These are phyloP conservation scores for Phalacrocorax pelagicus DNA, from an alignment of 2,113 vertebrate genomes.

Conservation along the genomic window DNA sequence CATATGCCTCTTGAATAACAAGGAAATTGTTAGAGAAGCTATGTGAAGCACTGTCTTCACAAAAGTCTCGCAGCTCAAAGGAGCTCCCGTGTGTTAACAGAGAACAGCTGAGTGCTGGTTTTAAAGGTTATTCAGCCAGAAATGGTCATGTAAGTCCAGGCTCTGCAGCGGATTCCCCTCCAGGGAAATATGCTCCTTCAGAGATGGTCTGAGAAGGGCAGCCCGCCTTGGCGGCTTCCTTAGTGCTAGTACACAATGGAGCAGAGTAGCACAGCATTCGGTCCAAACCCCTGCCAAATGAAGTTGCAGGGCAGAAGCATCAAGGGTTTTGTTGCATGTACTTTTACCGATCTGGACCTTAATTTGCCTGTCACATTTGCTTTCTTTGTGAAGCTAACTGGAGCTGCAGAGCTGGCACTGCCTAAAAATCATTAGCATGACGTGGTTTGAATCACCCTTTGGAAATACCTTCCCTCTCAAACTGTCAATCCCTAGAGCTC, in stretches of 20 bases:
- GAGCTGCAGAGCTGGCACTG: slow-evolving; percentile 23
- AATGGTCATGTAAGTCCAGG: neutral
- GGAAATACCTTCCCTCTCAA: slow-evolving; percentile 29
- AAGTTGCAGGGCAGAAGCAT: neutral
- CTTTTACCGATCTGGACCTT: neutral
- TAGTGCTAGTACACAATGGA: rapidly evolving
- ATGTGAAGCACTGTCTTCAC: neutral
- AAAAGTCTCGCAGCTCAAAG: neutral
- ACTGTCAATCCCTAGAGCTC: neutral
- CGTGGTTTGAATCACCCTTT: slow-evolving; percentile 22
- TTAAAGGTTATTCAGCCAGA: slow-evolving; percentile 47
- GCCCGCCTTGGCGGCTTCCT: neutral
- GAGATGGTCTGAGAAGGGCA: neutral
- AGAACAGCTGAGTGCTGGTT: neutral
- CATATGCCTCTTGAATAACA: neutral
- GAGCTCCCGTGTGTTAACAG: neutral
- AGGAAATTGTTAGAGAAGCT: neutral
- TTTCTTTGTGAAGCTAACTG: neutral
- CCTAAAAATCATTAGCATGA: neutral
- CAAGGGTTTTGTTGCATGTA: neutral
- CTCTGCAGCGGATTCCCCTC: neutral
- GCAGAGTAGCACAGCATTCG: rapidly evolving
- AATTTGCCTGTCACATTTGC: neutral
- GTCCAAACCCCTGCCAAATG: rapidly evolving
- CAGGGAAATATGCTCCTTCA: neutral